Evolutionary conservation across 2,888 invertebrate species (phyloP).

Genomic region (Apantesis nais): DNA sequence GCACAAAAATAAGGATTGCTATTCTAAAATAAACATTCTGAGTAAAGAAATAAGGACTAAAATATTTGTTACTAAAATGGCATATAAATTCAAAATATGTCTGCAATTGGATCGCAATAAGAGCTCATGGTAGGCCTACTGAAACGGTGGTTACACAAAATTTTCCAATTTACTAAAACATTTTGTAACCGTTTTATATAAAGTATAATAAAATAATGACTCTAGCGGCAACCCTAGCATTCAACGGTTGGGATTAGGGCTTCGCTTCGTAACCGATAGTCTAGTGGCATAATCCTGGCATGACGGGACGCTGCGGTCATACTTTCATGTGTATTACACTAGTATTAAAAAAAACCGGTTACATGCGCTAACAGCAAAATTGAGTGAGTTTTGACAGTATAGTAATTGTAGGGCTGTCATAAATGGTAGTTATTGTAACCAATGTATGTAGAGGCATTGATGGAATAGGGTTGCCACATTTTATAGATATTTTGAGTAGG

Average conservation of each 20-base stretch:
- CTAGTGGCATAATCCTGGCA: constrained; percentile 46
- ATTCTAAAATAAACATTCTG: too few relatives aligned
- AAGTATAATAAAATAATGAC: not conserved
- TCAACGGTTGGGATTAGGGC: constrained; percentile 47
- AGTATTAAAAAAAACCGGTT: constrained; percentile 11
- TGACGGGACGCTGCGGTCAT: constrained; percentile 36
- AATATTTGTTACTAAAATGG: too few relatives aligned
- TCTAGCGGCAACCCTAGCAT: constrained; percentile 20
- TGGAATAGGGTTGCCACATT: not conserved
- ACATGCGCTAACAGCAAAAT: constrained; percentile 6
- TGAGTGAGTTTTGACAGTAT: constrained; percentile 10
- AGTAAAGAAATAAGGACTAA: too few relatives aligned
- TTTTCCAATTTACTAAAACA: not conserved
- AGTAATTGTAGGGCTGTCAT: not conserved
- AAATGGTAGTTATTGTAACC: not conserved
- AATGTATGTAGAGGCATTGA: too few relatives aligned
- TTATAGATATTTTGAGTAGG: not conserved
- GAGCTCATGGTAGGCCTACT: too few relatives aligned
- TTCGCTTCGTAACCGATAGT: constrained; percentile 51
- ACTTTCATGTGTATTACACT: constrained; percentile 12
- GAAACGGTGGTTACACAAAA: not conserved
- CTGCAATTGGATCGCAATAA: too few relatives aligned
- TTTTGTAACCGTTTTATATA: not conserved
- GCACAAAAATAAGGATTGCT: too few relatives aligned
- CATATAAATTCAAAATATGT: too few relatives aligned